A percentile compares a stretch with the other conserved stretches of the same genome.
These are phyloP conservation scores for Odontophorus gujanensis DNA, from an alignment of 2,113 vertebrate species.

Conservation along the genomic window DNA sequence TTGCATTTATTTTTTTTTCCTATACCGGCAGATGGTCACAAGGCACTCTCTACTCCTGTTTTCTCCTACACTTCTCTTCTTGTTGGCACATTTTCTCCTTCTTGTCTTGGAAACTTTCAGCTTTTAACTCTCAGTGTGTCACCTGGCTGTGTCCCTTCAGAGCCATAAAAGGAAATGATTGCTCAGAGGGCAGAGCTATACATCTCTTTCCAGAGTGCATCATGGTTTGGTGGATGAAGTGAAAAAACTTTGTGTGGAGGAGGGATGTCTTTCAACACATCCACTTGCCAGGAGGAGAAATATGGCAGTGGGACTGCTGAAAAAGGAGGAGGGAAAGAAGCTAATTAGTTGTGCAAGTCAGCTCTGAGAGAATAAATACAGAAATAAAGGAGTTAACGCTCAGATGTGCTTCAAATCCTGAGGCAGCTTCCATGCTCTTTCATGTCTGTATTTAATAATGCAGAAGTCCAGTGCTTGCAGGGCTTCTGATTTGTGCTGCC, in stretches of 20 bases:
- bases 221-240: slow-evolving; percentile 8
- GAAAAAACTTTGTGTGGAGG: slow-evolving; percentile 34
- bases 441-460: not conserved
- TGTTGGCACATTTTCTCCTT: slow-evolving; percentile 12
- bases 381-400: slow-evolving; percentile 11
- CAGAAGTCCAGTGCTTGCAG: not conserved
- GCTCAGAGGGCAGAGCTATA: not conserved
- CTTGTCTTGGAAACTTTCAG: slow-evolving; percentile 20
- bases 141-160: slow-evolving; percentile 34
- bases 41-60: not conserved
- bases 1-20: not conserved
- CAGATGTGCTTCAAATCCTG: not conserved
- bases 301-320: not conserved
- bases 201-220: not conserved
- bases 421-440: not conserved
- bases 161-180: slow-evolving; percentile 36
- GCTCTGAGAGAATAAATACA: slow-evolving; percentile 23
- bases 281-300: slow-evolving; percentile 36
- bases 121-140: slow-evolving; percentile 6
- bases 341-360: slow-evolving; percentile 43
- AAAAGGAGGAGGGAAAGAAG: not conserved
- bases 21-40: not conserved
- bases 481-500: not conserved
- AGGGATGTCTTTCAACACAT: slow-evolving; percentile 47
- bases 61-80: not conserved